These are phyloP conservation scores for Epistrophe eligans DNA, from an alignment of 2,888 invertebrate genomes.

Conservation along the genomic window DNA sequence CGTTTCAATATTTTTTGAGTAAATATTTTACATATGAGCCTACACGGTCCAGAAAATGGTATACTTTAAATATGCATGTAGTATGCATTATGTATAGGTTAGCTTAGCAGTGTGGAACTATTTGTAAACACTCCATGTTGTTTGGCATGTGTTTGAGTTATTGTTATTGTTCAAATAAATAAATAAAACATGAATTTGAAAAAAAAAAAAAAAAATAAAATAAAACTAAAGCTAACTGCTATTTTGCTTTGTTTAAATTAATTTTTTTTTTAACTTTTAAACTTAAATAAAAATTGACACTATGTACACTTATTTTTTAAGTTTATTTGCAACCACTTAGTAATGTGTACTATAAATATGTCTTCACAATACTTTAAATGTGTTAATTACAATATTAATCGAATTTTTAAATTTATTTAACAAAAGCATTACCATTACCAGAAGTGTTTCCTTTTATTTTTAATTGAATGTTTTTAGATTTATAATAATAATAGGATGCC, in stretches of 20 bases:
- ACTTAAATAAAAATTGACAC: not conserved
- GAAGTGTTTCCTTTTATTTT: not conserved
- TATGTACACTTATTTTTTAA: not conserved
- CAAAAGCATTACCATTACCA: not conserved
- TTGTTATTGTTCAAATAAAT: constrained; percentile 5
- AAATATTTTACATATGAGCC: constrained; percentile 14
- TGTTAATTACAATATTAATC: not conserved
- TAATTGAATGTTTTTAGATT: not conserved
- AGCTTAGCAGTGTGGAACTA: not conserved
- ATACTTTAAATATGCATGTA: not conserved
- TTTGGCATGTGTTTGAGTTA: constrained; percentile 5
- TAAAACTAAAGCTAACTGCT: not conserved
- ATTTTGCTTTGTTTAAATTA: not conserved
- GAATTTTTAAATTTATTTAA: not conserved
- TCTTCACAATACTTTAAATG: not conserved
- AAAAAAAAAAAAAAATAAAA: not conserved
- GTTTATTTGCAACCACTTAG: not conserved
- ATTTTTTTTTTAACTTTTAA: not conserved
- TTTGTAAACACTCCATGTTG: not conserved
- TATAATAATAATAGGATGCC: not conserved
- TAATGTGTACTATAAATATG: not conserved
- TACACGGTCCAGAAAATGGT: not conserved
- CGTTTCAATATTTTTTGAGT: constrained; percentile 8
- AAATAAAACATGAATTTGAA: constrained; percentile 10
- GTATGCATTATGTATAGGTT: not conserved